phyloP scores from a whole-genome alignment of 1,140 invertebrate genomes.

The Drosophila ficusphila region DNA sequence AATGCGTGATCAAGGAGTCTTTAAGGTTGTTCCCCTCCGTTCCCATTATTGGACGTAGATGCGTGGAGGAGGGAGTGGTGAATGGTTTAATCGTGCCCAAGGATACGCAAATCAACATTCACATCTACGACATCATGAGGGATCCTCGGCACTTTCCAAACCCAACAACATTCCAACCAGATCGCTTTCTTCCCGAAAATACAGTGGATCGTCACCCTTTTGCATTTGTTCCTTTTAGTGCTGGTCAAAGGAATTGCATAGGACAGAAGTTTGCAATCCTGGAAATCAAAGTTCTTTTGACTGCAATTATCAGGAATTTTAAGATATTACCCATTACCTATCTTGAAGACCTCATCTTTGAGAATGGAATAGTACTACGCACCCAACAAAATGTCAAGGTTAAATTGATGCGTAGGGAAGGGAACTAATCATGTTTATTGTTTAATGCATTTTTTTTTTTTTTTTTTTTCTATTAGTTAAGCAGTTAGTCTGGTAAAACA shows the following conservation, averaged over 20 bases:
- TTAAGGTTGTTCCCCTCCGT: conserved; percentile 88
- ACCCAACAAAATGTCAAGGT: conserved; percentile 52
- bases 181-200: conserved; percentile 90
- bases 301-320: conserved; percentile 79
- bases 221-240: conserved; percentile 87
- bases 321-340: conserved; percentile 56
- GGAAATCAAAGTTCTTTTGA: conserved; percentile 84
- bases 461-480: too few species aligned
- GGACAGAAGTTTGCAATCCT: conserved; percentile 84
- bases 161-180: conserved; percentile 90
- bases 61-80: conserved; percentile 85
- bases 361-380: conserved; percentile 65
- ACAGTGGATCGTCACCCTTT: conserved; percentile 83
- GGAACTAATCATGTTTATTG: too few species aligned
- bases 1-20: conserved; percentile 87
- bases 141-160: conserved; percentile 87
- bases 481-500: too few species aligned
- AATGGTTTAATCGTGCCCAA: conserved; percentile 84
- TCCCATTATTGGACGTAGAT: conserved; percentile 87
- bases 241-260: conserved; percentile 78
- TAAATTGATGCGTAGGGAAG: conserved; percentile 14
- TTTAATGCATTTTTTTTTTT: too few species aligned
- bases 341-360: conserved; percentile 65
- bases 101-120: conserved; percentile 84
- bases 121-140: conserved; percentile 86